Evolutionary conservation across 2,113 vertebrate genomes (phyloP).

Genomic region (Mustelus asterias): DNA sequence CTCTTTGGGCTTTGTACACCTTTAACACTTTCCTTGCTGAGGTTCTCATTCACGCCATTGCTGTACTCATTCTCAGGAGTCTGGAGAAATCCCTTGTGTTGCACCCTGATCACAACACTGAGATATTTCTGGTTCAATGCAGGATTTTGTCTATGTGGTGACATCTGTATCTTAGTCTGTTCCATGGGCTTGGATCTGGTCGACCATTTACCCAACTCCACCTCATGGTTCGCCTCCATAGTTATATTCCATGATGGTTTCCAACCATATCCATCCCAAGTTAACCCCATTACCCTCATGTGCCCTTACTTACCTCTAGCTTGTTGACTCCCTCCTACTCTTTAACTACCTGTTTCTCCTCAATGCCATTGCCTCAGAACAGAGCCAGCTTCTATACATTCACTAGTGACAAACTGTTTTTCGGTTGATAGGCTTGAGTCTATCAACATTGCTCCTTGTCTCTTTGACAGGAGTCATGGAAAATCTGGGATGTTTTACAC

Average conservation of each 20-base stretch:
- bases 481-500: not conserved
- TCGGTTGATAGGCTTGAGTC: not conserved
- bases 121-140: not conserved
- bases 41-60: not conserved
- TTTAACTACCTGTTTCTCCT: not conserved
- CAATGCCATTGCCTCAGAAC: not conserved
- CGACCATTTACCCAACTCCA: not conserved
- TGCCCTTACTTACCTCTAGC: not conserved
- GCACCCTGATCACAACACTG: not conserved
- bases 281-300: not conserved
- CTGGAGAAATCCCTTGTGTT: not conserved
- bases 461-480: not conserved
- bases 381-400: not conserved
- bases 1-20: not conserved
- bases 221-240: not conserved
- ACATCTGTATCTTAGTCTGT: not conserved
- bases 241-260: not conserved
- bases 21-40: not conserved
- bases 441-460: not conserved
- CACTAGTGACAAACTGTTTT: not conserved
- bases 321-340: not conserved
- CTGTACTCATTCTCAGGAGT: not conserved
- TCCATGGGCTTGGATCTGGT: not conserved
- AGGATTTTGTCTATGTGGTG: not conserved
- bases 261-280: not conserved